A percentile compares a stretch with the other conserved stretches of the same genome.
These are phyloP conservation scores for Parasteatoda tepidariorum DNA, from an alignment of 1,140 invertebrate genomes.

Conservation along the genomic window DNA sequence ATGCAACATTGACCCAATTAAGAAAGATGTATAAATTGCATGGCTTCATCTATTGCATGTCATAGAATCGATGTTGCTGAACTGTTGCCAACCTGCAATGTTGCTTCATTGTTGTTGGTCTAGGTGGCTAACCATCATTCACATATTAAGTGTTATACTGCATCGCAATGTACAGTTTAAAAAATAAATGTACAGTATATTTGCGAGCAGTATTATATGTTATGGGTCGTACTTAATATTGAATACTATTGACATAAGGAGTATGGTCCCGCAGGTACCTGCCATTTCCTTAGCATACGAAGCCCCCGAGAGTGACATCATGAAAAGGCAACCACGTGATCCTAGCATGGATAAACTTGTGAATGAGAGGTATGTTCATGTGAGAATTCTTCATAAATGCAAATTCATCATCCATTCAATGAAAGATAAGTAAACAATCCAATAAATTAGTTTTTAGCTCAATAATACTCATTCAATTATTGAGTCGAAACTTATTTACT, in stretches of 20 bases:
- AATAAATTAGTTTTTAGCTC: too few species aligned
- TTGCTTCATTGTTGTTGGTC: conserved; percentile 38
- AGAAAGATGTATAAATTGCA: conserved; percentile 8
- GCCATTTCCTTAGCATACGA: conserved; percentile 79
- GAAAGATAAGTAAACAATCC: too few species aligned
- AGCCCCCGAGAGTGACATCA: conserved; percentile 77
- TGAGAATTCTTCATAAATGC: too few species aligned
- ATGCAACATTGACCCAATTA: neutral
- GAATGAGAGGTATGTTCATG: conserved; percentile 68
- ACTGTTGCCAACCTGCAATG: neutral
- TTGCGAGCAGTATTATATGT: neutral
- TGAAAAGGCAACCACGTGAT: conserved; percentile 77
- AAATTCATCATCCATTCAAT: too few species aligned
- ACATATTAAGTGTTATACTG: conserved; percentile 12
- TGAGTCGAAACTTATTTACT: too few species aligned
- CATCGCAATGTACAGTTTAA: neutral
- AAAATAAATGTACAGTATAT: neutral
- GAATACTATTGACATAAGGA: conserved; percentile 34
- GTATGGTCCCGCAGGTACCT: conserved; percentile 74
- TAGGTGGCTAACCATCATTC: neutral
- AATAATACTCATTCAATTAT: too few species aligned
- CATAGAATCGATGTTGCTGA: conserved; percentile 4
- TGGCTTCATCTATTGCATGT: conserved; percentile 20
- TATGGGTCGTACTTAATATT: conserved; percentile 3
- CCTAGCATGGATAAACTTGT: conserved; percentile 76